Base-by-base conservation (phyloP, 2,113 vertebrate genomes). In the Ammodytes dubius region DNA sequence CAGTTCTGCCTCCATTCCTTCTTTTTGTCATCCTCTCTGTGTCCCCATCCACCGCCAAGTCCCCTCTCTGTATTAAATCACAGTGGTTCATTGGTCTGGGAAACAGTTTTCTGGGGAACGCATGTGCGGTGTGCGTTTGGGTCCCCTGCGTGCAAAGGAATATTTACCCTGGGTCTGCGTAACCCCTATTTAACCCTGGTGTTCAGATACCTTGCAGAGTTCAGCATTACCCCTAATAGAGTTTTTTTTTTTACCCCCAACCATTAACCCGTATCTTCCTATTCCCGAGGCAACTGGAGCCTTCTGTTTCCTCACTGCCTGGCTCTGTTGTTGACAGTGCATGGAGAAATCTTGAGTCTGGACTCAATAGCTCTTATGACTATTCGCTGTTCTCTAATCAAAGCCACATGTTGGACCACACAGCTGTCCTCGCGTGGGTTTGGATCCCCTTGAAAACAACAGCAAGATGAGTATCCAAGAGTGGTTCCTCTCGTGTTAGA, bases 101-200 rank as follows among this genome's bases (percentile, higher is more conserved):
- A 67, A 35, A 54, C 58, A 69, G 79, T 85, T 81, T 77, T 86
- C 74, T 15, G 68, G 72, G 57, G 75, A 86, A 86, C 65, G 58
- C 79, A 72, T 79, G 71, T 64, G 79, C 81, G 68, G 78, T 79
- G 81, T 68, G 46, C 43, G 53, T 78, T 68, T 75, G 70, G 60
- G 70, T 84, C 63, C 69, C 76, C 80, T 93, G 93, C 87, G 86
- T 94, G 93, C 91, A 87, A 93, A 93, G 84, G 80, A 7, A 78
- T 70, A 52, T 19, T 89, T 85, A 76, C 79, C 56, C 53, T 58
- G 46, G 4, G 64, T 79, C 77, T 72, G 69, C 14, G 12, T 80
- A 82, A 85, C 90, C 88, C 74, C 58, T n/a, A 10, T 52, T 70
- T 88, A 82, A 90, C 89, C 86, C 82, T 42, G 52, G 65, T 19